Percentiles rank a stretch among this genome's conserved stretches.
Evolutionary conservation across 2,113 vertebrate genomes (phyloP).

Genomic region (Periophthalmodon schlosseri): DNA sequence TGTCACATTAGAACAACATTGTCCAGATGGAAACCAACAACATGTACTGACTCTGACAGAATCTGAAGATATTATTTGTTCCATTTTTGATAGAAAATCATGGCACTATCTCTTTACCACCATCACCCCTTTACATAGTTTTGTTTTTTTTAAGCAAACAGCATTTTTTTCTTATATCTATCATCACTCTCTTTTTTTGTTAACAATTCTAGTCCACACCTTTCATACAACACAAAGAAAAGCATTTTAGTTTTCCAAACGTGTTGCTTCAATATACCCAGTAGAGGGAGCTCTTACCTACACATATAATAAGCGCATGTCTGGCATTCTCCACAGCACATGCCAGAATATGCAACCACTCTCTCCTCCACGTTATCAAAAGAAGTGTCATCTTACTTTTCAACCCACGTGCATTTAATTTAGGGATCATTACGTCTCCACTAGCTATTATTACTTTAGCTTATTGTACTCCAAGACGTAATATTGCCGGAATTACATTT

Average conservation of each 20-base stretch:
- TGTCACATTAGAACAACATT: constrained; percentile 8
- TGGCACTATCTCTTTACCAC: neutral
- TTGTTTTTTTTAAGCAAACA: neutral
- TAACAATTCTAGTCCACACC: neutral
- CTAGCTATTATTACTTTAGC: constrained; percentile 1
- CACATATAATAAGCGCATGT: constrained; percentile 20
- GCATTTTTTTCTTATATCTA: neutral
- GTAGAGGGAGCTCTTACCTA: constrained; percentile 56
- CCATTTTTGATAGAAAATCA: neutral
- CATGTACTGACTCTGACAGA: neutral
- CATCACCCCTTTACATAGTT: neutral
- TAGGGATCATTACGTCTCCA: neutral
- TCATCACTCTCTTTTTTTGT: neutral
- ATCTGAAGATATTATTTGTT: neutral
- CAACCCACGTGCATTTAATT: constrained; percentile 5
- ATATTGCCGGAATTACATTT: constrained; percentile 21
- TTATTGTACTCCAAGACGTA: constrained; percentile 7
- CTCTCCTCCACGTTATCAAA: constrained; percentile 4
- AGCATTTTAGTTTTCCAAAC: neutral
- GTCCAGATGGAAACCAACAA: constrained; percentile 1
- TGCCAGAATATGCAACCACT: neutral
- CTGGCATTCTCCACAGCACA: constrained; percentile 1
- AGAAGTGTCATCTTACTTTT: neutral
- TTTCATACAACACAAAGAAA: constrained; percentile 10
- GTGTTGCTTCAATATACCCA: constrained; percentile 35